phyloP scores from a whole-genome alignment of 92 coral and sea anemone genomes.

The Metridium senile region DNA sequence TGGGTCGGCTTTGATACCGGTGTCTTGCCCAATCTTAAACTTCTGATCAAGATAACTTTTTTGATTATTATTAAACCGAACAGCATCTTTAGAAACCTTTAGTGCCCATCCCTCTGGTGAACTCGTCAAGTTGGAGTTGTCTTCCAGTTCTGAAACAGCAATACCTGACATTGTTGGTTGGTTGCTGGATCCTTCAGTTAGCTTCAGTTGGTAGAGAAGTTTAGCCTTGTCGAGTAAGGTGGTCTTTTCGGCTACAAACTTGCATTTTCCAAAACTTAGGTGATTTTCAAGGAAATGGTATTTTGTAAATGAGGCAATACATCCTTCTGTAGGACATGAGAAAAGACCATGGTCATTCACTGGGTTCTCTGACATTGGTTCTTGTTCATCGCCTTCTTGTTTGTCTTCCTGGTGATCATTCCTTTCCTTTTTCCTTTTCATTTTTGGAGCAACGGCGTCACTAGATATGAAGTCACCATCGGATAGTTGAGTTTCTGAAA shows the following conservation, averaged over 20 bases:
- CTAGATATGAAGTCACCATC: background rate
- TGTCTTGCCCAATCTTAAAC: slow-evolving; percentile 45
- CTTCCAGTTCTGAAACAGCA: background rate
- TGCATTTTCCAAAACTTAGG: slow-evolving; percentile 43
- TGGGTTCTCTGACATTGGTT: background rate
- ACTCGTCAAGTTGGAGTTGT: background rate
- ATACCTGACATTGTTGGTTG: slow-evolving; percentile 28
- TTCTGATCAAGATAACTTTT: slow-evolving; percentile 49
- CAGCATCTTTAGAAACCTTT: slow-evolving; percentile 15
- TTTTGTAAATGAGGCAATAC: slow-evolving; percentile 33
- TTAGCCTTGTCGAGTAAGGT: slow-evolving; percentile 48
- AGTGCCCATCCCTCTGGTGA: slow-evolving; percentile 35
- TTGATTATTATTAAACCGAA: slow-evolving; percentile 48
- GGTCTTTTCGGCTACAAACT: slow-evolving; percentile 12
- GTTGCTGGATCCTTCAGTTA: slow-evolving; percentile 38
- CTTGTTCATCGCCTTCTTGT: background rate
- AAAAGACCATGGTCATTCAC: slow-evolving; percentile 18
- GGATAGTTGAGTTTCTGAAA: no score
- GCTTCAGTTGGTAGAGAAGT: slow-evolving; percentile 26
- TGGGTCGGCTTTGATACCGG: slow-evolving; percentile 51
- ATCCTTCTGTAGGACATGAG: slow-evolving; percentile 49
- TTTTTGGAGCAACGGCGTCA: background rate
- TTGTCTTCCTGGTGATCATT: background rate
- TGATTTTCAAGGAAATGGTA: slow-evolving; percentile 39
- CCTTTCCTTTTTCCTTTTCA: background rate